A percentile compares a stretch with the other conserved stretches of the same genome.
Conservation (phyloP, 2,113 vertebrate species). For the Halcyon malimbica region DNA sequence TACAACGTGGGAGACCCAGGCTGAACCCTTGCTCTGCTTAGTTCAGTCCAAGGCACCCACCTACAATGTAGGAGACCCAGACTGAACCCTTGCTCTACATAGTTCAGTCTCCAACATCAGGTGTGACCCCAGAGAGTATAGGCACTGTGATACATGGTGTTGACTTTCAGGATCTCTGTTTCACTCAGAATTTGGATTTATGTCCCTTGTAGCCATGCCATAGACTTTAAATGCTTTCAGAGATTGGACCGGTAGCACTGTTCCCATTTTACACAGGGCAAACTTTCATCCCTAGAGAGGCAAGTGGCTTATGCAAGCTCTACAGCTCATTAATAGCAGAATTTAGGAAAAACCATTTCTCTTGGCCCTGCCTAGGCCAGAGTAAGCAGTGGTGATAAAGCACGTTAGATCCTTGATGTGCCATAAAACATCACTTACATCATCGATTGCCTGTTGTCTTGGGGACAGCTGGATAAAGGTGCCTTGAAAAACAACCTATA, state of each 20-base stretch:
- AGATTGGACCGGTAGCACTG: not conserved
- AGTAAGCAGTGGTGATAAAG: not conserved
- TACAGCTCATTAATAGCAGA: not conserved
- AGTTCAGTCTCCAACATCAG: not conserved
- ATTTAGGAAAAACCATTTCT: not conserved
- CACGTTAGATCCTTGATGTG: not conserved
- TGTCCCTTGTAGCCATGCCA: not conserved
- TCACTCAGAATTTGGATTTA: not conserved
- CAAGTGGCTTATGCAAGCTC: not conserved
- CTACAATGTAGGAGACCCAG: rapidly evolving
- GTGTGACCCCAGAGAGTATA: not conserved
- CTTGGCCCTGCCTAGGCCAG: not conserved
- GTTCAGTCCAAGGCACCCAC: not conserved
- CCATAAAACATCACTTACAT: not conserved
- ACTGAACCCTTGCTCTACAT: not conserved
- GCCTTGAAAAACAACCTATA: not conserved
- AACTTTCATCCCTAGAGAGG: not conserved
- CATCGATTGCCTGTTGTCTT: not conserved
- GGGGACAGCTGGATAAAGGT: not conserved
- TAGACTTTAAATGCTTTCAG: not conserved
- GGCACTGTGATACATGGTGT: not conserved
- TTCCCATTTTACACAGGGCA: not conserved
- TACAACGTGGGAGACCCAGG: rapidly evolving
- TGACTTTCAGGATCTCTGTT: not conserved
- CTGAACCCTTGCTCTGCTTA: not conserved